These are phyloP conservation scores for Exocentrus adspersus DNA, from an alignment of 2,888 invertebrate genomes.

Conservation along the genomic window DNA sequence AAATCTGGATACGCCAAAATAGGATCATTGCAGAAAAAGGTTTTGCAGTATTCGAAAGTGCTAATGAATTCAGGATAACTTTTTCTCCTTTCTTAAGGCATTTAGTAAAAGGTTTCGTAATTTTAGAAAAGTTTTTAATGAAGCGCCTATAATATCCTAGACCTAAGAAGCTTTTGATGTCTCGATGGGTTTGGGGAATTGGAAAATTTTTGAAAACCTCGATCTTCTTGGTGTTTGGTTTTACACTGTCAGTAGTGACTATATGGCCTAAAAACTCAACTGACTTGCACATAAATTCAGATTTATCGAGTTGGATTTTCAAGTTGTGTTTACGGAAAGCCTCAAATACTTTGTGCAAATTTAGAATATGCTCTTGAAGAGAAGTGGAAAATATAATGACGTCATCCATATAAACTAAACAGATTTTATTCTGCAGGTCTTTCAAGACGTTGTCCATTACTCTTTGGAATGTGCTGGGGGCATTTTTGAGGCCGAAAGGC, in stretches of 20 bases:
- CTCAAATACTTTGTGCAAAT: background rate
- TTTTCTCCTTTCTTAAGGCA: constrained; percentile 39
- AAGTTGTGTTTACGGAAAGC: background rate
- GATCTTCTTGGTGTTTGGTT: constrained; percentile 29
- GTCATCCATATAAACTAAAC: constrained; percentile 31
- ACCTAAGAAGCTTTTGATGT: constrained; percentile 23
- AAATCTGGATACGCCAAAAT: constrained; percentile 51
- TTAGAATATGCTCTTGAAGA: constrained; percentile 29
- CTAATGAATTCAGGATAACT: constrained; percentile 32
- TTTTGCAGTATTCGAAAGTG: no score
- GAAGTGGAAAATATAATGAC: constrained; percentile 28
- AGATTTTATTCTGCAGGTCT: constrained; percentile 31
- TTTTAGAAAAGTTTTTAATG: constrained; percentile 37
- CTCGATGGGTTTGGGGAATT: constrained; percentile 18
- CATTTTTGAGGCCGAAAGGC: constrained; percentile 35
- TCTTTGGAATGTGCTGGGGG: constrained; percentile 31
- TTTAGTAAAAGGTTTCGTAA: constrained; percentile 40
- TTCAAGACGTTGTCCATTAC: constrained; percentile 33
- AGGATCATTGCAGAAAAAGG: no score
- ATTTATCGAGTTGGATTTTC: constrained; percentile 24
- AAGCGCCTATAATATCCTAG: constrained; percentile 23
- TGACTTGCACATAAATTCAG: constrained; percentile 33
- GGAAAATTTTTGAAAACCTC: constrained; percentile 7
- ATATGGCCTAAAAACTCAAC: background rate
- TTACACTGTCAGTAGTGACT: background rate